Evolutionary conservation across 2,797 vertebrate species (phyloP), one percentile per base, ranked within the genome.

Genomic region (Pagetopsis macropterus): DNA sequence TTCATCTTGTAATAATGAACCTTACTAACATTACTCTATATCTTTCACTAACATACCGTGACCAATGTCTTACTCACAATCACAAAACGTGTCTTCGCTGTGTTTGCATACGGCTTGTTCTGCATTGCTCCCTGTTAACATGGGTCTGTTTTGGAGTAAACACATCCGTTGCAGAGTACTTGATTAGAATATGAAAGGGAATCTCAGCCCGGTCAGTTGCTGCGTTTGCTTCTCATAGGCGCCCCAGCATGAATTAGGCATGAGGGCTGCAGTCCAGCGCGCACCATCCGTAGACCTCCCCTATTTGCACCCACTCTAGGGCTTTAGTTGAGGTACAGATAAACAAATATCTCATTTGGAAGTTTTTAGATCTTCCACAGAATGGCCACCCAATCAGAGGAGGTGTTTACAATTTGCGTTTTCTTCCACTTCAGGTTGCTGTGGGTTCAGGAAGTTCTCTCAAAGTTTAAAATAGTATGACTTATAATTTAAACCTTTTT

Each of bases 161-260:
- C 93, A 93, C 94, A 95, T 96, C 92, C 92, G 94, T 90, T 93
- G 92, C 81, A 74, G 62, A 46, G 91, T 90, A 88, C 91, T 94
- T 96, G 95, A 96, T 96, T 96, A 96, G 94, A 95, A 96, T 96
- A 95, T 96, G 94, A 96, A 96, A 95, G 94, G 93, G 94, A 95
- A 94, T 94, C 93, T 95, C 93, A 92, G 74, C 51, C 57, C 7
- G 15, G 93, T 89, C 3, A 52, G 51, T 67, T 49, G 62, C 79
- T 71, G 61, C 88, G 89, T 93, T 96, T 89, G 93, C 78, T 41
- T 82, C 74, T 62, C 72, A 50, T 92, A 94, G 94, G 94, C 89
- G 92, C 91, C 79, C 89, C 88, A 90, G 94, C 95, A 96, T 96
- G 96, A 97, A 96, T 96, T 95, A 96, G 91, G 93, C 95, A 96